Evolutionary conservation across 2,113 vertebrate genomes (phyloP).

Genomic region (Elanoides forficatus): DNA sequence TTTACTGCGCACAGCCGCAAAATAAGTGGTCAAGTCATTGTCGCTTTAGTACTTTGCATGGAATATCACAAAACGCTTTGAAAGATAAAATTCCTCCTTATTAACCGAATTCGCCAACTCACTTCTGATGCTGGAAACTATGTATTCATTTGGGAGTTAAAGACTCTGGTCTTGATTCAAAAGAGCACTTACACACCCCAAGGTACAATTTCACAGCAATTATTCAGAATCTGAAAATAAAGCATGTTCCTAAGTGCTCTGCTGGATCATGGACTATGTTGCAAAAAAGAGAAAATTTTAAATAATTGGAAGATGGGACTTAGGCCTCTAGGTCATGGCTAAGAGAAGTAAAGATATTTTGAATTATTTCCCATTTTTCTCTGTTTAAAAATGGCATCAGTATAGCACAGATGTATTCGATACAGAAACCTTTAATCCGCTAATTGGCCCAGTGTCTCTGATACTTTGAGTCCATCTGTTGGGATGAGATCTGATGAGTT

Average conservation of each 20-base stretch:
- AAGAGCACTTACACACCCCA: neutral
- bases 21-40: neutral
- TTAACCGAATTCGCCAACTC: neutral
- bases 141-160: neutral
- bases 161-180: neutral
- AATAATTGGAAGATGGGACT: neutral
- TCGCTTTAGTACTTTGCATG: neutral
- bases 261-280: neutral
- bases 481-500: neutral
- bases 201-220: neutral
- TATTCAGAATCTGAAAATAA: neutral
- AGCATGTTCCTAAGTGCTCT: neutral
- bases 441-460: neutral
- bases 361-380: neutral
- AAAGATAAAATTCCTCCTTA: neutral
- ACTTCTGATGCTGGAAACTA: neutral
- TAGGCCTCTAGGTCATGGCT: neutral
- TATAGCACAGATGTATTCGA: neutral
- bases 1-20: neutral
- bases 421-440: neutral
- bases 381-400: neutral
- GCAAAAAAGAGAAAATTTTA: neutral
- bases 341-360: neutral
- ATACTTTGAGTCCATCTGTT: neutral
- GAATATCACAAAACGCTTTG: neutral